A percentile compares a stretch with the other conserved stretches of the same genome.
Evolutionary conservation across 2,113 vertebrate species (phyloP).

Genomic region (Ardeotis arabs): DNA sequence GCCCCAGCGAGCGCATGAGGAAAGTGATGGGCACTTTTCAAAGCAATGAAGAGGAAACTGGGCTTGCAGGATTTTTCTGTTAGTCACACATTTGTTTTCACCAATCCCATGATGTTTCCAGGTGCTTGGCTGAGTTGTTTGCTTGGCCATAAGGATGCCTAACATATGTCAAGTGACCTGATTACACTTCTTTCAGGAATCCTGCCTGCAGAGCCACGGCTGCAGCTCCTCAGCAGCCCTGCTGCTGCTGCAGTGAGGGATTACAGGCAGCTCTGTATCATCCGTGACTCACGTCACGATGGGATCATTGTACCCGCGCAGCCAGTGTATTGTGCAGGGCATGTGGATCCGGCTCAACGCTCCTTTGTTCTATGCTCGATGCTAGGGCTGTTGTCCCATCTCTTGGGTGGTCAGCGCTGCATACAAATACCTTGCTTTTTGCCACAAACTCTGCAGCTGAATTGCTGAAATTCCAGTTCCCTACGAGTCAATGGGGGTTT

Average conservation of each 20-base stretch:
- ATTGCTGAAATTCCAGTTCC: not conserved
- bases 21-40: not conserved
- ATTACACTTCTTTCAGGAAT: not conserved
- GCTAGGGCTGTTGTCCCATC: not conserved
- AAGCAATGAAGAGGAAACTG: not conserved
- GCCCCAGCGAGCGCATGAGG: not conserved
- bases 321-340: not conserved
- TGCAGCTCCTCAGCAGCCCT: not conserved
- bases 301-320: not conserved
- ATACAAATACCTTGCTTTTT: constrained; percentile 21
- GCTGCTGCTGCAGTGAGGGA: not conserved
- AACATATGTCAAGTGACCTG: not conserved
- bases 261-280: constrained; percentile 32
- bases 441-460: not conserved
- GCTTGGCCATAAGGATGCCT: not conserved
- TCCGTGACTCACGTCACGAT: not conserved
- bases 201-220: not conserved
- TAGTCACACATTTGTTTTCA: not conserved
- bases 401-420: not conserved
- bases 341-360: not conserved
- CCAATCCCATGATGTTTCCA: not conserved
- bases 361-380: constrained; percentile 8
- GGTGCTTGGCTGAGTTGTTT: not conserved
- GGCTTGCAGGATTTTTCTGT: not conserved
- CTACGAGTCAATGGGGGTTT: not conserved